Conservation (phyloP, 2,113 vertebrate species). For the Garra rufa region DNA sequence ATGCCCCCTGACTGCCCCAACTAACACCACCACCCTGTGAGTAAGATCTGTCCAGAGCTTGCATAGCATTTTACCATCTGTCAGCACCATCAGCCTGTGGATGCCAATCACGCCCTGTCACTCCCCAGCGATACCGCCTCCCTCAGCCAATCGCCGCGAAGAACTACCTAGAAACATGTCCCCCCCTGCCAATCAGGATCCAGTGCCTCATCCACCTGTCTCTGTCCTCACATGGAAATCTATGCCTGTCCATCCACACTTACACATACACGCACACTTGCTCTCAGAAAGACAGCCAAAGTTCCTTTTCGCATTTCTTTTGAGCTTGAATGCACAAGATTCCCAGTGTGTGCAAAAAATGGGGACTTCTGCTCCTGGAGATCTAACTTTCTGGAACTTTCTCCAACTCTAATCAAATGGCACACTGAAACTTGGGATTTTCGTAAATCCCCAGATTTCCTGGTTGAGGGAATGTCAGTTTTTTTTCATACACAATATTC, state of each 20-base stretch:
- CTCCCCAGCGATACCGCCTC: constrained; percentile 23
- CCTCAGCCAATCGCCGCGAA: constrained; percentile 48
- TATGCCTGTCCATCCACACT: constrained; percentile 34
- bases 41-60: constrained; percentile 62
- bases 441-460: too few species aligned
- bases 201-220: constrained; percentile 33
- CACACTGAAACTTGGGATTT: too few species aligned
- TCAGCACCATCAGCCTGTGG: constrained; percentile 64
- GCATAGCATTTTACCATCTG: constrained; percentile 74
- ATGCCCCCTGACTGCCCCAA: constrained; percentile 56
- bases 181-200: constrained; percentile 51
- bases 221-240: constrained; percentile 61
- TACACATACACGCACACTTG: neutral
- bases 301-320: constrained; percentile 12
- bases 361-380: neutral
- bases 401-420: neutral
- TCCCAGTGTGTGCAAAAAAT: neutral
- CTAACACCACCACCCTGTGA: constrained; percentile 49
- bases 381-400: neutral
- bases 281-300: constrained; percentile 21
- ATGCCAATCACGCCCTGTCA: constrained; percentile 65
- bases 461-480: too few species aligned
- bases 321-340: constrained; percentile 7
- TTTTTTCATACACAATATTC: too few species aligned
- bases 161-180: constrained; percentile 31